A percentile compares a stretch with the other conserved stretches of the same genome.
Evolutionary conservation across 2,888 invertebrate species (phyloP).

Genomic region (Mesoligia furuncula): DNA sequence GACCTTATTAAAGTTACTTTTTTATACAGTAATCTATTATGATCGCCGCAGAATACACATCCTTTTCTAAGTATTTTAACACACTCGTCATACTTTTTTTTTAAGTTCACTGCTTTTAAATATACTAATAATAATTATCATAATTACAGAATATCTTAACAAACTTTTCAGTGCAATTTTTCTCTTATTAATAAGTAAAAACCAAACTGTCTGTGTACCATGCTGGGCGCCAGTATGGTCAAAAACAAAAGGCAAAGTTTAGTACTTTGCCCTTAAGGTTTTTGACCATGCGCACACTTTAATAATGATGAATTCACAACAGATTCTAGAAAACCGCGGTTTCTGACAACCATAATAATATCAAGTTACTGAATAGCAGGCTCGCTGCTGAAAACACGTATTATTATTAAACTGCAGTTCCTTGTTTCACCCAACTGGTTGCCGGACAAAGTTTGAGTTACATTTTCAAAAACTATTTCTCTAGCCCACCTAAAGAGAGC

Average conservation of each 20-base stretch:
- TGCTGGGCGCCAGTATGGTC: constrained; percentile 11
- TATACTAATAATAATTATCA: neutral
- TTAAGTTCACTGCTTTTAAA: neutral
- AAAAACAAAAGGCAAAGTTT: neutral
- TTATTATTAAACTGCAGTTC: neutral
- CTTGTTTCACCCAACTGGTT: neutral
- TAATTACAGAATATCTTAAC: neutral
- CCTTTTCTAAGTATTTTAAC: neutral
- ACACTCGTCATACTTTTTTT: neutral
- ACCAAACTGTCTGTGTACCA: neutral
- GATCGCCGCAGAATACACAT: neutral
- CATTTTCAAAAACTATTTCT: neutral
- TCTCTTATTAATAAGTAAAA: neutral
- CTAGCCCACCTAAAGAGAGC: neutral
- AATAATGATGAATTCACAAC: neutral
- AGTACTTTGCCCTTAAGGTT: too few relatives aligned
- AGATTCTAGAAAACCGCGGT: neutral
- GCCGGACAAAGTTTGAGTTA: neutral
- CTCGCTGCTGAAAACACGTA: neutral
- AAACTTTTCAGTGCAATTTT: too few relatives aligned
- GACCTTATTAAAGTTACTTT: neutral
- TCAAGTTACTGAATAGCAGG: neutral
- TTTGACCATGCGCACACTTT: too few relatives aligned
- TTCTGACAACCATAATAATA: neutral
- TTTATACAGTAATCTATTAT: neutral